phyloP scores from a whole-genome alignment of 2,888 invertebrate genomes.

The Portevinia maculata region DNA sequence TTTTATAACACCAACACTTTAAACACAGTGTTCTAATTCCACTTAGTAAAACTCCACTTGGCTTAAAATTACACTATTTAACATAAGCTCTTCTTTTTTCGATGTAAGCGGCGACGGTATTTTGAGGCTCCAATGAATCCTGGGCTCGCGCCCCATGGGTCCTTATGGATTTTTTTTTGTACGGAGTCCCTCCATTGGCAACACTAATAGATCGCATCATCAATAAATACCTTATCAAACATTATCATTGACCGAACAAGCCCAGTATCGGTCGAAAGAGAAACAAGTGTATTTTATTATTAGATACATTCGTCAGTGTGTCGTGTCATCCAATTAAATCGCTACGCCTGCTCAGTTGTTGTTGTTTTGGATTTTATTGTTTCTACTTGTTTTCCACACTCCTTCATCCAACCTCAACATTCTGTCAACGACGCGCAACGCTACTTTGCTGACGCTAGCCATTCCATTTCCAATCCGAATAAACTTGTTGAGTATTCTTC shows the following conservation, averaged over 20 bases:
- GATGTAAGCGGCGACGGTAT: no score
- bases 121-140: no score
- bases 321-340: constrained; percentile 50
- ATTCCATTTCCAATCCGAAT: not conserved
- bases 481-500: constrained; percentile 16
- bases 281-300: constrained; percentile 29
- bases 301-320: constrained; percentile 22
- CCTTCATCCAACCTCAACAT: constrained; percentile 24
- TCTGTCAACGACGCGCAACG: constrained; percentile 39
- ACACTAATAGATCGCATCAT: constrained; percentile 34
- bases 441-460: constrained; percentile 3
- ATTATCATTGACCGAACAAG: not conserved
- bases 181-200: not conserved
- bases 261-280: not conserved
- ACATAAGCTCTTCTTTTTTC: no score
- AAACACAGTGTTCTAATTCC: no score
- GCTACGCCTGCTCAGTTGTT: not conserved
- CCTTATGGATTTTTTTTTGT: not conserved
- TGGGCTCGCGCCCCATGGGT: no score
- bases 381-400: not conserved
- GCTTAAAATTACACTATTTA: no score
- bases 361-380: constrained; percentile 37
- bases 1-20: no score
- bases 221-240: constrained; percentile 38
- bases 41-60: no score